Conservation (phyloP, 2,113 vertebrate genomes). For the Cheilinus undulatus region DNA sequence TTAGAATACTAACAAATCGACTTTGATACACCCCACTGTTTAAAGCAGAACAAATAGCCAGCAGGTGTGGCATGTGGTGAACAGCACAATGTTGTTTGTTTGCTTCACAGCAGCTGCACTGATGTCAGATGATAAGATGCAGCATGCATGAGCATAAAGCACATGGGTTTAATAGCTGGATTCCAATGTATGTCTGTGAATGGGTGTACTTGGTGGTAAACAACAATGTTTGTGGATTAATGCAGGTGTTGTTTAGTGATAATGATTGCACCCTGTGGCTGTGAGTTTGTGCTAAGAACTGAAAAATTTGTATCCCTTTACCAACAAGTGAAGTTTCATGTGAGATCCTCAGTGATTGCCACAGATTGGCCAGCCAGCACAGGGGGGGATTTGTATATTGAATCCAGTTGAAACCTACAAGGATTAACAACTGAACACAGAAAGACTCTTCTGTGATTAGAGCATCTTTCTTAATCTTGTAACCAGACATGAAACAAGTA, state of each 20-base stretch:
- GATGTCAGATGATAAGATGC: constrained; percentile 5
- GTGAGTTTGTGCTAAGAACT: not conserved
- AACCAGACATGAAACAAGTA: too few species aligned
- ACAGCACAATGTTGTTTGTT: not conserved
- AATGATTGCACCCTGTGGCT: too few species aligned
- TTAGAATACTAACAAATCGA: constrained; percentile 8
- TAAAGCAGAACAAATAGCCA: constrained; percentile 30
- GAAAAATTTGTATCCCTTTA: not conserved
- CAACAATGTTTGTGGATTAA: too few species aligned
- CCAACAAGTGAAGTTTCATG: not conserved
- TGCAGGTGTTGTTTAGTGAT: too few species aligned
- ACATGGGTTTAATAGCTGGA: constrained; percentile 4
- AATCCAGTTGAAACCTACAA: too few species aligned
- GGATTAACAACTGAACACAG: too few species aligned
- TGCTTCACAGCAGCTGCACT: constrained; percentile 28
- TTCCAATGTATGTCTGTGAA: not conserved
- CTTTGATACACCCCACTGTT: not conserved
- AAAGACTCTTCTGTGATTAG: too few species aligned
- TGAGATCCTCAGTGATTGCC: too few species aligned
- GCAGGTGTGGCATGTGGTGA: constrained; percentile 39
- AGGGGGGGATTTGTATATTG: too few species aligned
- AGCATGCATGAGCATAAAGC: not conserved
- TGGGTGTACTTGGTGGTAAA: too few species aligned
- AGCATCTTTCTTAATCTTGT: too few species aligned
- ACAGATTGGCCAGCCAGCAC: too few species aligned